Evolutionary conservation across 2,113 vertebrate genomes (phyloP), one percentile per base, ranked within the genome.

Genomic region (Phylloscopus trochiloides): DNA sequence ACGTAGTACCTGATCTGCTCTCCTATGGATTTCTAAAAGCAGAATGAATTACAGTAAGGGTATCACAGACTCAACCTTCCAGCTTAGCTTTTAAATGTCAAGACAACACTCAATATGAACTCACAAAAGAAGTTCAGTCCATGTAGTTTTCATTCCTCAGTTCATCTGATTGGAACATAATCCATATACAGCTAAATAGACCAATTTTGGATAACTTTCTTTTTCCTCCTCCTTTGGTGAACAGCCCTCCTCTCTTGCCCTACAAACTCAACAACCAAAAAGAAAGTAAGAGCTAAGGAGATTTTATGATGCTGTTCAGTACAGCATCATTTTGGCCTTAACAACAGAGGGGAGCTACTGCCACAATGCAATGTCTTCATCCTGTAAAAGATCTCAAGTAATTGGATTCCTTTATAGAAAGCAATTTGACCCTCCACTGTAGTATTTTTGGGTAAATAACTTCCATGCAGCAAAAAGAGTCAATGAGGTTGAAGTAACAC

Each of bases 401-500:
- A 74, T 14, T 62, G 28, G 10, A 1, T 5, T 51, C 18, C 61
- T 73, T 79, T 86, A 34, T 17, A 5, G 5, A 80, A 95, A 88
- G 14, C 45, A 76, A 89, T 81, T 92, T 88, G 48, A 59, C 17
- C n/a, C 36, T n/a, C 42, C 45, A 22, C 47, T 67, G 10, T 36
- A 48, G 17, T 51, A 83, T 66, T 96, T 88, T 75, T 80, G 45
- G 57, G 82, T 81, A 92, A 96, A 87, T 75, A 92, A 92, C 52
- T 92, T 93, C 70, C 72, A 85, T 31, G 80, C 29, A 94, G 55
- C 79, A 79, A 70, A 75, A 92, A 52, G 76, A 82, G 94, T 83
- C 86, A 89, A 86, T 96, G 93, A 91, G 21, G 52, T 93, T 96
- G 81, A 96, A 93, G 51, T 74, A 96, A 88, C 38, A 17, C 55